phyloP scores from a whole-genome alignment of 1,140 invertebrate genomes.

The Drosophila kanapiae region DNA sequence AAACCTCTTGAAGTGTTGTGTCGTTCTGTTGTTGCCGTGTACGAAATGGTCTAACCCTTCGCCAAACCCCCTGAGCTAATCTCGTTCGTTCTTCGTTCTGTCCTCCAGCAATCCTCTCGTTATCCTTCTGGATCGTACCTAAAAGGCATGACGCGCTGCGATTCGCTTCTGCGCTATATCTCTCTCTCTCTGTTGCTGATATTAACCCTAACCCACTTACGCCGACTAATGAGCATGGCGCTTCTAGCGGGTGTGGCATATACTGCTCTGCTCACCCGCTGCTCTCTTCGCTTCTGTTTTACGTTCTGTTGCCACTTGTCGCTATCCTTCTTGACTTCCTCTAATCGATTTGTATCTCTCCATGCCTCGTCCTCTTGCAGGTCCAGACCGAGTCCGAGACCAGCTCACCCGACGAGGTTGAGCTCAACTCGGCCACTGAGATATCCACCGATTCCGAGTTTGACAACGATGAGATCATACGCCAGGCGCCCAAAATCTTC shows the following conservation, averaged over 20 bases:
- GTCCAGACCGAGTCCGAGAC: slow-evolving; percentile 90
- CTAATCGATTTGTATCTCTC: slow-evolving; percentile 10
- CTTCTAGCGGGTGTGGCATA: neutral
- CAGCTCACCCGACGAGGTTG: slow-evolving; percentile 89
- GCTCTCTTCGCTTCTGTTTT: slow-evolving; percentile 44
- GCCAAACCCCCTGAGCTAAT: slow-evolving; percentile 45
- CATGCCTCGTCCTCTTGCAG: slow-evolving; percentile 64
- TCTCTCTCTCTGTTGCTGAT: slow-evolving; percentile 41
- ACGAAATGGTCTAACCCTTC: slow-evolving; percentile 35
- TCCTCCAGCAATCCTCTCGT: slow-evolving; percentile 50
- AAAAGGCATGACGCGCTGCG: slow-evolving; percentile 65
- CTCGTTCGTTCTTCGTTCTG: slow-evolving; percentile 30
- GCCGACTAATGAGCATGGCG: slow-evolving; percentile 73
- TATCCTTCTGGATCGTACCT: slow-evolving; percentile 85
- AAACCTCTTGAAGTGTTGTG: slow-evolving; percentile 59
- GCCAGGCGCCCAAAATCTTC: slow-evolving; percentile 89
- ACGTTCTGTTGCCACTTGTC: slow-evolving; percentile 33
- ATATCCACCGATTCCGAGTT: slow-evolving; percentile 97
- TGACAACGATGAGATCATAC: slow-evolving; percentile 91
- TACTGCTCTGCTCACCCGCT: slow-evolving; percentile 4
- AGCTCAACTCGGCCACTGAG: slow-evolving; percentile 94
- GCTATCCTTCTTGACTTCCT: slow-evolving; percentile 11
- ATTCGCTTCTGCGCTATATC: slow-evolving; percentile 3
- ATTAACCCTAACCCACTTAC: slow-evolving; percentile 65
- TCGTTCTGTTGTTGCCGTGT: slow-evolving; percentile 41